phyloP scores from a whole-genome alignment of 2,797 vertebrate genomes.

The Helostoma temminkii region DNA sequence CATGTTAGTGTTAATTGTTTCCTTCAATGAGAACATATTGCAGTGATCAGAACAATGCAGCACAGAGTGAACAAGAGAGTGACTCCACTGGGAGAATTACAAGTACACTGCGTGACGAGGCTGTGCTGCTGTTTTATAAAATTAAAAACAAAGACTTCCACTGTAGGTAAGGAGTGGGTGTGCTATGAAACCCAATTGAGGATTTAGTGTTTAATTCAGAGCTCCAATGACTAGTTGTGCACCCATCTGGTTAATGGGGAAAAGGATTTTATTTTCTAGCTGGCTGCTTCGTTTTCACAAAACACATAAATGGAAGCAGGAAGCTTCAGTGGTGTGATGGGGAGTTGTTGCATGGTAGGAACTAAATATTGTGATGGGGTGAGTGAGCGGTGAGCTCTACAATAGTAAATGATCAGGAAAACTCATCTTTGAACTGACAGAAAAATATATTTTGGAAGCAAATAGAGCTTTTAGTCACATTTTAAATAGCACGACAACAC shows the following conservation, averaged over 20 bases:
- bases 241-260: constrained; percentile 82
- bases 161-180: constrained; percentile 56
- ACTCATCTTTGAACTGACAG: no score
- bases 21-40: constrained; percentile 25
- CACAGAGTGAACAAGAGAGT: constrained; percentile 18
- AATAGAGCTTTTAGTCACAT: no score
- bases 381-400: no score
- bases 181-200: constrained; percentile 78
- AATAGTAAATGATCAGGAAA: constrained; percentile 12
- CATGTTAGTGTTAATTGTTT: constrained; percentile 14
- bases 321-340: constrained; percentile 2
- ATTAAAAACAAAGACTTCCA: constrained; percentile 27
- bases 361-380: no score
- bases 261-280: constrained; percentile 83
- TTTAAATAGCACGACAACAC: no score
- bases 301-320: constrained; percentile 48
- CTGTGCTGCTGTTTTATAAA: constrained; percentile 20
- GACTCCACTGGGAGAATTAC: constrained; percentile 28
- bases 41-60: constrained; percentile 29
- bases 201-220: constrained; percentile 68
- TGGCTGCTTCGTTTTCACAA: constrained; percentile 81
- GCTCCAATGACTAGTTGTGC: constrained; percentile 67
- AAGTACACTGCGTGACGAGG: constrained; percentile 19
- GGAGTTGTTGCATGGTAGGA: constrained; percentile 7
- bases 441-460: no score